Percentiles rank a stretch among this genome's conserved stretches.
Evolutionary conservation across 1,140 invertebrate species (phyloP).

Genomic region (Euura saliciscinereae): DNA sequence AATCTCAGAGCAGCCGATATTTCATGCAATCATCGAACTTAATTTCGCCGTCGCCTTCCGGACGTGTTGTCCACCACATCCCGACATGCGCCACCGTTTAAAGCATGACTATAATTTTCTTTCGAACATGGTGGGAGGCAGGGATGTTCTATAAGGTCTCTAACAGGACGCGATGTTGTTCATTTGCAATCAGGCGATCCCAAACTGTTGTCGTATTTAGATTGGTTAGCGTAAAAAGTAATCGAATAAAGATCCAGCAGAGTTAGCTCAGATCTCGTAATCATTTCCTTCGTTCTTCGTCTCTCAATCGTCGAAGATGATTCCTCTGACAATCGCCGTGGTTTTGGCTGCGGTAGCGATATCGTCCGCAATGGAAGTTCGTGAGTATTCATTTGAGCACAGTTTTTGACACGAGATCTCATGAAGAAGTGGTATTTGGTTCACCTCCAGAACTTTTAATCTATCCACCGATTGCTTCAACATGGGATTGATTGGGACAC

Average conservation of each 20-base stretch:
- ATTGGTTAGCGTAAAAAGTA: not conserved
- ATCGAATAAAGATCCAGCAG: not conserved
- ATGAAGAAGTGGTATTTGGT: too few relatives aligned
- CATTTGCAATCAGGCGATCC: constrained; percentile 39
- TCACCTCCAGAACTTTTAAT: too few relatives aligned
- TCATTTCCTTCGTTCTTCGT: not conserved
- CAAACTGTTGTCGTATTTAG: constrained; percentile 22
- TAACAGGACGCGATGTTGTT: constrained; percentile 29
- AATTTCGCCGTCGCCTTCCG: too few relatives aligned
- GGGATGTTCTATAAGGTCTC: constrained; percentile 39
- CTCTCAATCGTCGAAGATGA: not conserved
- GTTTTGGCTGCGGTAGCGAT: not conserved
- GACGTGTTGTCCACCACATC: too few relatives aligned
- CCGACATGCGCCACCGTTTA: too few relatives aligned
- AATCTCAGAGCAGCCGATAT: too few relatives aligned
- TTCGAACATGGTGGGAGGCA: constrained; percentile 16
- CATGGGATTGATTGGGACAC: too few relatives aligned
- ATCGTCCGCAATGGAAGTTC: constrained; percentile 32
- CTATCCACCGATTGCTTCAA: too few relatives aligned
- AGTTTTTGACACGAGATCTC: not conserved
- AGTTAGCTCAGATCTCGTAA: not conserved
- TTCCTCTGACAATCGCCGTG: not conserved
- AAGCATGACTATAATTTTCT: too few relatives aligned
- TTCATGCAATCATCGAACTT: too few relatives aligned
- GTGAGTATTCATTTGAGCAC: constrained; percentile 35